Percentiles rank a stretch among this genome's conserved stretches.
phyloP scores from a whole-genome alignment of 2,113 vertebrate species.

The Python bivittatus region DNA sequence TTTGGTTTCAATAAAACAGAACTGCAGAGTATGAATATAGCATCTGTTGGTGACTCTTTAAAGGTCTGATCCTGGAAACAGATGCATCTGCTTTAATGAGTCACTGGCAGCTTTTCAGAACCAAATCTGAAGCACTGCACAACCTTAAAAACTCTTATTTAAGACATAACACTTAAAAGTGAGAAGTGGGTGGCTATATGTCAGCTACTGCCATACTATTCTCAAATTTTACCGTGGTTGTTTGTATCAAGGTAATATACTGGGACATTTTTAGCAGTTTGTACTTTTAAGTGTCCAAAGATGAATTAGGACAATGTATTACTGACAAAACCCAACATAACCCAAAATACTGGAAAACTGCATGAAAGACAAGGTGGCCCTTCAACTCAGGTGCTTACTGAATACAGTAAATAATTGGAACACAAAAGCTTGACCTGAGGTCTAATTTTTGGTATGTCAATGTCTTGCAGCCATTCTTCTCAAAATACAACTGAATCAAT shows the following conservation, averaged over 20 bases:
- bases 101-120: not conserved
- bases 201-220: constrained; percentile 42
- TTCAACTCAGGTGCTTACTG: not conserved
- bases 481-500: not conserved
- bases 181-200: constrained; percentile 49
- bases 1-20: not conserved
- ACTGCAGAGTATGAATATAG: not conserved
- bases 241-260: constrained; percentile 5
- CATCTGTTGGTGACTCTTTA: not conserved
- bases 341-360: not conserved
- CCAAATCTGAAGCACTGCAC: not conserved
- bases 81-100: not conserved
- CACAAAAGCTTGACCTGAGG: not conserved
- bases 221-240: constrained; percentile 48
- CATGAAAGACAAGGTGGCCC: not conserved
- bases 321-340: constrained; percentile 10
- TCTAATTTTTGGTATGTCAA: not conserved
- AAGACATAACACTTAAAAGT: constrained; percentile 40
- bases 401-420: not conserved
- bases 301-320: constrained; percentile 18
- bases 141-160: not conserved
- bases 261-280: constrained; percentile 52
- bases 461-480: not conserved
- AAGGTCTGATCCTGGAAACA: not conserved
- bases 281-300: constrained; percentile 34